phyloP scores from a whole-genome alignment of 2,888 invertebrate genomes.

The Ashinkailepas kermadecensis region DNA sequence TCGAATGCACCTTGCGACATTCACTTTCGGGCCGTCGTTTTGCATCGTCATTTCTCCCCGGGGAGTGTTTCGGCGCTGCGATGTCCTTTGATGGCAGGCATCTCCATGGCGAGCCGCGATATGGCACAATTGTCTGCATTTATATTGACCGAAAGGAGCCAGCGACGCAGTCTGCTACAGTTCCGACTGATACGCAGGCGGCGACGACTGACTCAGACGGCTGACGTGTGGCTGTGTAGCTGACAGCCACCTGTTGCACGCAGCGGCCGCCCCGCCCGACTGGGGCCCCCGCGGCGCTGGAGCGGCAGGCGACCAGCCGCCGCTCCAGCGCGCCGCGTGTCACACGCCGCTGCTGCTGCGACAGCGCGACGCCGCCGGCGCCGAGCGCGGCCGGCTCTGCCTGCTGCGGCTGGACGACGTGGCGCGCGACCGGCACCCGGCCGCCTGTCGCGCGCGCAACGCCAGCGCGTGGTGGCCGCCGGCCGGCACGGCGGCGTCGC shows the following conservation, averaged over 20 bases:
- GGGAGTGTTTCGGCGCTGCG: too few species aligned
- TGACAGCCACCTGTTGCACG: not conserved
- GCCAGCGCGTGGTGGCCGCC: not conserved
- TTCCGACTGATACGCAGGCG: too few species aligned
- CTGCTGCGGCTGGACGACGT: conserved; percentile 51
- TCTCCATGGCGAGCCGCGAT: too few species aligned
- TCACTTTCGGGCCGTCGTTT: not conserved
- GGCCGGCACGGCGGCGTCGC: too few species aligned
- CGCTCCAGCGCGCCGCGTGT: not conserved
- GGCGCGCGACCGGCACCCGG: conserved; percentile 51
- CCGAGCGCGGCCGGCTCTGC: too few species aligned
- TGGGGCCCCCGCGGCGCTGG: not conserved
- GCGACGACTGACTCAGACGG: not conserved
- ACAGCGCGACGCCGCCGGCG: too few species aligned
- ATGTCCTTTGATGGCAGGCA: too few species aligned
- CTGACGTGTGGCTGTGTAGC: not conserved
- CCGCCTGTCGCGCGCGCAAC: not conserved
- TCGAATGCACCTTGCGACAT: not conserved
- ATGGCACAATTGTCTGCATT: too few species aligned
- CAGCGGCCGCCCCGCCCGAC: not conserved
- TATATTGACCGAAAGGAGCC: too few species aligned
- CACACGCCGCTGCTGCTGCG: not conserved
- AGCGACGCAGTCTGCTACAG: too few species aligned
- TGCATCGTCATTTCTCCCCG: not conserved
- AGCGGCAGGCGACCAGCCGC: not conserved